A percentile compares a stretch with the other conserved stretches of the same genome.
Evolutionary conservation across 2,113 vertebrate species (phyloP).

Genomic region (Sigmodon hispidus): DNA sequence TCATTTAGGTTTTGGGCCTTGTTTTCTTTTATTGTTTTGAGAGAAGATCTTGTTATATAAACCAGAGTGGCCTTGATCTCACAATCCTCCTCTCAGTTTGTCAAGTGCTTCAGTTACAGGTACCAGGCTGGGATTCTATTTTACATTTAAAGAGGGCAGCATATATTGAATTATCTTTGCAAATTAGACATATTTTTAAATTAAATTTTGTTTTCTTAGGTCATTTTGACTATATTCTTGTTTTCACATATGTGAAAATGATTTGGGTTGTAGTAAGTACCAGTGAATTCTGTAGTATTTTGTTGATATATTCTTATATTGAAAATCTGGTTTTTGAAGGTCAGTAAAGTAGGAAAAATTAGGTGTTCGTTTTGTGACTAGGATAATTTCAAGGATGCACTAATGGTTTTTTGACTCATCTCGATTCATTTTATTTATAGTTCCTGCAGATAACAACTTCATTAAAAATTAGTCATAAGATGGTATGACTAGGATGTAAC

Average conservation of each 20-base stretch:
- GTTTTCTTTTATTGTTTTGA: background rate
- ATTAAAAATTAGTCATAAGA: slow-evolving; percentile 58
- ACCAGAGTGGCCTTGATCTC: background rate
- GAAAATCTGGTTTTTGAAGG: slow-evolving; percentile 21
- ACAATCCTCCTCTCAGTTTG: background rate
- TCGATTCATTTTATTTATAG: slow-evolving; percentile 56
- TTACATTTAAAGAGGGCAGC: background rate
- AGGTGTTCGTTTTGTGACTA: slow-evolving; percentile 3
- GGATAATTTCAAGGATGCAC: slow-evolving; percentile 42
- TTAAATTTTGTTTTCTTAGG: background rate
- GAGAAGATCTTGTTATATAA: background rate
- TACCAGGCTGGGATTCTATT: background rate
- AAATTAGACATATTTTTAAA: slow-evolving; percentile 50
- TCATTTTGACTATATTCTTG: slow-evolving; percentile 39
- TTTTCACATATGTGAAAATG: slow-evolving; percentile 30
- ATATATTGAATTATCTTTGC: background rate
- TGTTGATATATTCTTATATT: slow-evolving; percentile 25
- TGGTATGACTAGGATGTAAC: slow-evolving; percentile 43
- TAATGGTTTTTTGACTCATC: slow-evolving; percentile 52
- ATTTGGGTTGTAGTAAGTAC: slow-evolving; percentile 49
- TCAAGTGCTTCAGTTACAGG: background rate
- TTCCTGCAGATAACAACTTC: slow-evolving; percentile 44
- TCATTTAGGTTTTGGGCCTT: background rate
- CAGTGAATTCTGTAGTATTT: slow-evolving; percentile 11
- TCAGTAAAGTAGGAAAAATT: background rate